Conservation (phyloP, 2,888 invertebrate species). For the Iselma pallidipennis region DNA sequence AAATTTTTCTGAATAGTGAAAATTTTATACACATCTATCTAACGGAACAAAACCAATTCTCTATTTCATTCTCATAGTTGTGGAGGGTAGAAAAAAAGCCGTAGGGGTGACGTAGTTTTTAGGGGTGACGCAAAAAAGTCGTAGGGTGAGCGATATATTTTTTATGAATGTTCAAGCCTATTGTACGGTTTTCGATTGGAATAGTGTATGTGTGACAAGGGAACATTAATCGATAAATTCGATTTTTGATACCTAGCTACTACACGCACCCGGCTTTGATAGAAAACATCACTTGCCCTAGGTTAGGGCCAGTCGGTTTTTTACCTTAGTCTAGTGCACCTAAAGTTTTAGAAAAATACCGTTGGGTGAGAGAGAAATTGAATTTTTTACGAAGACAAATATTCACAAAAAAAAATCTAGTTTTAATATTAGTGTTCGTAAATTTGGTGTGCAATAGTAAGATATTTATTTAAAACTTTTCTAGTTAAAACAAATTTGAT, state of each 20-base stretch:
- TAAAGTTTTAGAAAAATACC: not conserved
- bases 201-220: slow-evolving; percentile 34
- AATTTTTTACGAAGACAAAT: too few species aligned
- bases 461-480: not conserved
- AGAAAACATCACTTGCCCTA: slow-evolving; percentile 41
- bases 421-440: not conserved
- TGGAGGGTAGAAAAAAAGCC: slow-evolving; percentile 39
- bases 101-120: slow-evolving; percentile 31
- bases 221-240: slow-evolving; percentile 54
- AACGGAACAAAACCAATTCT: slow-evolving; percentile 41
- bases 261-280: not conserved
- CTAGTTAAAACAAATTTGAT: not conserved
- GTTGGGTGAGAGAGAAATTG: not conserved
- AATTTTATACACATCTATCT: slow-evolving; percentile 31
- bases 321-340: slow-evolving; percentile 47
- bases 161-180: slow-evolving; percentile 54
- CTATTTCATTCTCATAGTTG: slow-evolving; percentile 36
- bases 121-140: slow-evolving; percentile 49
- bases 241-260: slow-evolving; percentile 46
- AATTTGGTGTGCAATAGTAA: not conserved
- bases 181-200: slow-evolving; percentile 52
- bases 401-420: not conserved
- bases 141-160: slow-evolving; percentile 46
- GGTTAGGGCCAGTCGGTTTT: slow-evolving; percentile 50
- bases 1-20: not conserved